A percentile compares a stretch with the other conserved stretches of the same genome.
These are phyloP conservation scores for Vulpes vulpes DNA, from an alignment of 2,113 vertebrate genomes.

Conservation along the genomic window DNA sequence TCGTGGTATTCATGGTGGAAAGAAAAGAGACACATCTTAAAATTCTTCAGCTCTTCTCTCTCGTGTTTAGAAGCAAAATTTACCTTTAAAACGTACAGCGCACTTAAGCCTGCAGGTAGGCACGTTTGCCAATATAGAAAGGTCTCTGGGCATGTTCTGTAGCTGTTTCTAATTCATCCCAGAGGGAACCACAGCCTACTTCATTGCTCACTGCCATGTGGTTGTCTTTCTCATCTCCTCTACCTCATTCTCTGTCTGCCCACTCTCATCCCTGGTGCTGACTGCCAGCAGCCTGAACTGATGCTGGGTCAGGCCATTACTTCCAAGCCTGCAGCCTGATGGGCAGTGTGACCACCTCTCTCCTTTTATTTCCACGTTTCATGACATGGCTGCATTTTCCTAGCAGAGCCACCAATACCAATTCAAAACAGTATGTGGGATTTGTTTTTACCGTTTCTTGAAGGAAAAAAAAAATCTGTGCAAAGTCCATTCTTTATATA, in stretches of 20 bases:
- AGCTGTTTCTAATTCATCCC: background rate
- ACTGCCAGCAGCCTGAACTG: background rate
- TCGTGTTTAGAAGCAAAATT: background rate
- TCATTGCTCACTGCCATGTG: rapidly evolving
- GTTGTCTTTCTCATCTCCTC: background rate
- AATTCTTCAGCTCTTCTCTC: background rate
- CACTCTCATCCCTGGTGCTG: background rate
- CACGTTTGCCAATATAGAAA: background rate
- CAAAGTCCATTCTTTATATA: background rate
- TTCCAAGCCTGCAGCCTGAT: background rate
- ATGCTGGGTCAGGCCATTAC: background rate
- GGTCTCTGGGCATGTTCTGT: background rate
- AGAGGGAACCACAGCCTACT: rapidly evolving
- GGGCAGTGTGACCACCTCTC: background rate
- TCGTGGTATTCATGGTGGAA: background rate
- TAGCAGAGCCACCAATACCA: background rate
- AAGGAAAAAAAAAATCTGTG: background rate
- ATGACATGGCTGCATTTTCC: background rate
- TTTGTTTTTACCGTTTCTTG: background rate
- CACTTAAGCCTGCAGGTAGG: background rate
- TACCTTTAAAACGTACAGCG: background rate
- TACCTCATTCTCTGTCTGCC: background rate
- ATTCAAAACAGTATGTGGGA: background rate
- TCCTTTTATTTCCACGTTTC: rapidly evolving
- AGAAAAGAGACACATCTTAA: background rate